Base-by-base conservation (phyloP, 2,888 invertebrate genomes). In the Keiferia lycopersicella region DNA sequence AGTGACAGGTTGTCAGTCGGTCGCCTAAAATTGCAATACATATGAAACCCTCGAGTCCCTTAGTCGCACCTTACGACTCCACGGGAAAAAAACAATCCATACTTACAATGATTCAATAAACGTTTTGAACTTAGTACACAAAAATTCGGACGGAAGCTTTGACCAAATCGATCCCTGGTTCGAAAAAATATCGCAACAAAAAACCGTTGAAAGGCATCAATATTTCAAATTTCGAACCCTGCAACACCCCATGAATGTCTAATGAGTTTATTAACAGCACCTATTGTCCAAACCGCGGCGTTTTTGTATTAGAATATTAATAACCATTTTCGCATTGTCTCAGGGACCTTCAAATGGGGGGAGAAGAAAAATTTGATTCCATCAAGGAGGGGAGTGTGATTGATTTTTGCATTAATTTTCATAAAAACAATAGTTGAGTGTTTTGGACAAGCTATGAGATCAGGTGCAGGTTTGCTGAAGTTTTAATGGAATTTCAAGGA, bases 211-310 rank as follows among this genome's bases (percentile, higher is more conserved):
- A 20, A 39, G n/a, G 45, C 60, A 60, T 60, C 60, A 60, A 60
- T 60, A 60, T 60, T 60, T 60, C 60, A 60, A 61, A 61, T 61
- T 62, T 45, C 48, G 26, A 48, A 51, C 62, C 73, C 66, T 68
- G 63, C 68, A 72, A 78, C 85, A 77, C 88, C 88, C 91, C 83
- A 86, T 87, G 90, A 89, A 91, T 91, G 76, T 81, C 79, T 90
- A 91, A 90, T 88, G 89, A 91, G 85, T 81, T 86, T 90, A 91
- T 91, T 91, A 91, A 91, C 88, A 88, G 83, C 87, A 89, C 86
- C 91, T 88, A 91, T 91, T 91, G 91, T 91, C 86, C 85, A 80
- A 82, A 76, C 73, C 72, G 80, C 77, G 76, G 84, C 84, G 88
- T 90, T 91, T 90, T 91, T 85, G 81, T 82, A 84, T 84, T 77